phyloP scores from a whole-genome alignment of 1,140 invertebrate species.

The Panagrolaimus sp. region DNA sequence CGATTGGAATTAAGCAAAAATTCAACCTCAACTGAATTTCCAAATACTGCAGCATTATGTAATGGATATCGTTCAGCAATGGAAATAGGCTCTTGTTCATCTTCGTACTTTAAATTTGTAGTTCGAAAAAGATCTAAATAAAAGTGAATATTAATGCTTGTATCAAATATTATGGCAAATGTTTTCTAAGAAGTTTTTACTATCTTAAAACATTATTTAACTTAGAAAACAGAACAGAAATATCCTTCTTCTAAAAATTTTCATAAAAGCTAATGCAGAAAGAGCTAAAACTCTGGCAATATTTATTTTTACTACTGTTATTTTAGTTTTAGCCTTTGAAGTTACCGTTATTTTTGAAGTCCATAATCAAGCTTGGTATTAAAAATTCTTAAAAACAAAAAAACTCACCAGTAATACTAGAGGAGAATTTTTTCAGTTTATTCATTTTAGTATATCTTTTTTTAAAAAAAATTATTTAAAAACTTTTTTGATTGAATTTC shows the following conservation, averaged over 20 bases:
- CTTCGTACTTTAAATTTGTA: background rate
- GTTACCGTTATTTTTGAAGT: background rate
- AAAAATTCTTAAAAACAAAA: background rate
- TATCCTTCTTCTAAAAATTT: too few species aligned
- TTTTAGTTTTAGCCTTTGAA: too few species aligned
- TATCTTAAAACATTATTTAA: too few species aligned
- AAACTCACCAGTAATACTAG: constrained; percentile 8
- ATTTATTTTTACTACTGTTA: too few species aligned
- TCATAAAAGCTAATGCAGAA: background rate
- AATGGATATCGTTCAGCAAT: constrained; percentile 16
- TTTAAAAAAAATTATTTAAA: background rate
- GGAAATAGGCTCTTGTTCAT: background rate
- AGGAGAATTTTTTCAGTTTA: background rate
- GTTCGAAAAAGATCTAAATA: constrained; percentile 4
- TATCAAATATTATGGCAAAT: too few species aligned
- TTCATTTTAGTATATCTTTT: background rate
- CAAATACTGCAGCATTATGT: constrained; percentile 17
- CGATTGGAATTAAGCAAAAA: background rate
- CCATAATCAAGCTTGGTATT: too few species aligned
- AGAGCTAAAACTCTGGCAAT: too few species aligned
- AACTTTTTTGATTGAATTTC: too few species aligned
- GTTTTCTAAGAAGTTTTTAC: too few species aligned
- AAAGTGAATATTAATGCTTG: too few species aligned
- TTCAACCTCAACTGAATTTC: constrained; percentile 7
- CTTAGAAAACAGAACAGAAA: too few species aligned